phyloP scores from a whole-genome alignment of 2,113 vertebrate species.

The Collichthys lucidus region DNA sequence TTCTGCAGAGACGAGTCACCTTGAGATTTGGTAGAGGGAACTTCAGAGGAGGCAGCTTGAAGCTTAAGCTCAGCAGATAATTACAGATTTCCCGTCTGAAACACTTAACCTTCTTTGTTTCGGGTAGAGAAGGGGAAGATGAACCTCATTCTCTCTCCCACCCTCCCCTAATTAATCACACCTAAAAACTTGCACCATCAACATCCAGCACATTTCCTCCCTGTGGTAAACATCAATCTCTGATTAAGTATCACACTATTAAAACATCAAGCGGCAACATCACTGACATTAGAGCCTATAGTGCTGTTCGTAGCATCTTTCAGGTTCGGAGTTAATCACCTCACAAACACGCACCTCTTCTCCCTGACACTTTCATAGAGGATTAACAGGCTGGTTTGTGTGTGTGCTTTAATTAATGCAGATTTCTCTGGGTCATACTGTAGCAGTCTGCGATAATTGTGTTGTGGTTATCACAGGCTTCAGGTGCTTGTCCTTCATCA shows the following conservation, averaged over 20 bases:
- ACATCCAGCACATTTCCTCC: conserved; percentile 59
- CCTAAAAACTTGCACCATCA: conserved; percentile 66
- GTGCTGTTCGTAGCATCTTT: conserved; percentile 77
- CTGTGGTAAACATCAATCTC: conserved; percentile 67
- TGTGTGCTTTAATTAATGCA: conserved; percentile 73
- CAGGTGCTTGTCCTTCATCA: conserved; percentile 75
- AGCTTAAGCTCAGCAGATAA: conserved; percentile 71
- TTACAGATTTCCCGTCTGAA: conserved; percentile 67
- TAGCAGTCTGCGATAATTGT: conserved; percentile 72
- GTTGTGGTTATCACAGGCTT: conserved; percentile 70
- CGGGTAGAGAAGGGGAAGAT: neutral
- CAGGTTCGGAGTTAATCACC: conserved; percentile 78
- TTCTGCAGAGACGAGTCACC: conserved; percentile 68
- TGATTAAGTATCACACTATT: conserved; percentile 74
- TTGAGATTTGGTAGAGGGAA: conserved; percentile 65
- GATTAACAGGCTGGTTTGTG: conserved; percentile 70
- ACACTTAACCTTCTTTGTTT: conserved; percentile 59
- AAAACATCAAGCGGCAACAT: conserved; percentile 68
- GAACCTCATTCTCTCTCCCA: neutral
- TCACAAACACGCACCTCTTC: conserved; percentile 74
- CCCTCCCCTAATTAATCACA: conserved; percentile 61
- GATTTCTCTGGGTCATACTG: conserved; percentile 72
- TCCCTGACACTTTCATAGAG: conserved; percentile 69
- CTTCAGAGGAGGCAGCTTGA: conserved; percentile 68
- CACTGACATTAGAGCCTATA: conserved; percentile 63